phyloP scores from a whole-genome alignment of 2,113 vertebrate species.

The Embiotoca jacksoni region DNA sequence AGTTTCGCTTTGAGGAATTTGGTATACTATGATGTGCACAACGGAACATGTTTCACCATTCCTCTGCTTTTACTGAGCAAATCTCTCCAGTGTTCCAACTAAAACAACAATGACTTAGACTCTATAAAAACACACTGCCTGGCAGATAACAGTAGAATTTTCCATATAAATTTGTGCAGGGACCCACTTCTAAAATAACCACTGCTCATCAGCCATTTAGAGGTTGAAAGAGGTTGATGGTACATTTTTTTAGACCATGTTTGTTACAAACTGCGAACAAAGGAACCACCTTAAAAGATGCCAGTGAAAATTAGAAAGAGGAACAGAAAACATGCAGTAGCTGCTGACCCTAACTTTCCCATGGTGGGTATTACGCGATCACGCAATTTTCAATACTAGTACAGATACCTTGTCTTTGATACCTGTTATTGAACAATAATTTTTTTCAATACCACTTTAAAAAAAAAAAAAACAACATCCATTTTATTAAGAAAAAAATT shows the following conservation, averaged over 20 bases:
- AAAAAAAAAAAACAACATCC: no score
- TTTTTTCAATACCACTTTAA: no score
- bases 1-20: conserved; percentile 64
- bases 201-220: neutral
- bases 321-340: neutral
- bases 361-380: no score
- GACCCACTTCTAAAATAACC: neutral
- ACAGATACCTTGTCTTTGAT: no score
- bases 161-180: no score
- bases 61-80: neutral
- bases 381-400: no score
- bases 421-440: no score
- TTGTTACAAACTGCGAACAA: neutral
- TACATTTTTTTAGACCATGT: neutral
- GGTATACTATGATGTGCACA: neutral
- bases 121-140: neutral
- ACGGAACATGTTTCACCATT: neutral
- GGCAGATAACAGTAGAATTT: neutral
- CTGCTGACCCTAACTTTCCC: neutral
- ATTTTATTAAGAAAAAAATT: no score
- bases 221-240: neutral
- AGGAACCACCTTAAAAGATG: neutral
- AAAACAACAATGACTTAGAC: neutral
- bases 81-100: neutral
- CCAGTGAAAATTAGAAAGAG: neutral